These are phyloP conservation scores for Hucho hucho DNA, from an alignment of 2,113 vertebrate species.

Conservation along the genomic window DNA sequence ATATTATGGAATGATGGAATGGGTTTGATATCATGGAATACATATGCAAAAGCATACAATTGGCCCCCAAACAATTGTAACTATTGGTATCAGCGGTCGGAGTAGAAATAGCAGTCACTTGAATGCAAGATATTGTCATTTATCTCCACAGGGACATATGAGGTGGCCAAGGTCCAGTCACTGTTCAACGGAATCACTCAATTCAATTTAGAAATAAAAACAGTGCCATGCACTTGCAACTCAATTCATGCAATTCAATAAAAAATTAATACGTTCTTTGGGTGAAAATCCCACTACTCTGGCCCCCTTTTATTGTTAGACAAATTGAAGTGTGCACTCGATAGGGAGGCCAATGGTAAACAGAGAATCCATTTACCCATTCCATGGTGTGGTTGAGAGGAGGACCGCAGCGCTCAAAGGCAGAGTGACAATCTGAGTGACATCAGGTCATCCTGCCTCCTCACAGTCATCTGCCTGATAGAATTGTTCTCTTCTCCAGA, in stretches of 20 bases:
- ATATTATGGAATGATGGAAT: not conserved
- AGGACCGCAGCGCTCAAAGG: constrained; percentile 88
- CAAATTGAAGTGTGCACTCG: constrained; percentile 90
- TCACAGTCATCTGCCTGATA: constrained; percentile 92
- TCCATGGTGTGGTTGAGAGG: constrained; percentile 86
- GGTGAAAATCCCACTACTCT: constrained; percentile 79
- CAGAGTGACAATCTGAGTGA: constrained; percentile 92
- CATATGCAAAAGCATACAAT: not conserved
- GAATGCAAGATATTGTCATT: constrained; percentile 13
- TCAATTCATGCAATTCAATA: constrained; percentile 87
- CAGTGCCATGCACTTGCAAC: constrained; percentile 78
- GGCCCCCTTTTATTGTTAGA: constrained; percentile 92
- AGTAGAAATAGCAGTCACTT: not conserved
- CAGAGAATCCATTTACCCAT: constrained; percentile 95
- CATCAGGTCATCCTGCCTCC: constrained; percentile 89
- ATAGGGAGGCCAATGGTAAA: constrained; percentile 81
- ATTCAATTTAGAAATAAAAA: constrained; percentile 81
- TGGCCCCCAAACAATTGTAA: not conserved
- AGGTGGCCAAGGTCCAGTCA: constrained; percentile 16
- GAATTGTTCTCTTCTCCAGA: constrained; percentile 92
- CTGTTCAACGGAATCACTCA: constrained; percentile 47
- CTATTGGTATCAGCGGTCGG: not conserved
- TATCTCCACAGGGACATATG: constrained; percentile 9
- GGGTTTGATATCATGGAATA: not conserved
- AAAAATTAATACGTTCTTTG: constrained; percentile 93